phyloP scores from a whole-genome alignment of 2,888 invertebrate genomes.

The Iselma pallidipennis region DNA sequence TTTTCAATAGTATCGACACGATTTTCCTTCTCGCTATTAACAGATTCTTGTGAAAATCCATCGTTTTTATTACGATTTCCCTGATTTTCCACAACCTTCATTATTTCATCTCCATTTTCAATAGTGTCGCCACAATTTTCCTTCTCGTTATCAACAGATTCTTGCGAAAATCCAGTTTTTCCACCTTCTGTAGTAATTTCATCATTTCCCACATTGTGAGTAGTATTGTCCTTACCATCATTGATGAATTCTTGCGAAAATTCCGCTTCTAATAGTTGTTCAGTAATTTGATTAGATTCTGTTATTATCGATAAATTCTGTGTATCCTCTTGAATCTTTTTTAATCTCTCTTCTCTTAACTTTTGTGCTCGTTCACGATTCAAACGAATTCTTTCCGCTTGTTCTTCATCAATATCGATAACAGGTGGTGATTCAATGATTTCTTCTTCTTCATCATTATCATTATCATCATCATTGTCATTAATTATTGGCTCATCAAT shows the following conservation, averaged over 20 bases:
- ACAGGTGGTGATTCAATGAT: conserved; percentile 41
- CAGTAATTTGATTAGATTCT: conserved; percentile 44
- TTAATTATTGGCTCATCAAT: conserved; percentile 56
- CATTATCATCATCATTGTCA: conserved; percentile 51
- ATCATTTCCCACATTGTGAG: no score
- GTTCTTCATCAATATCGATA: conserved; percentile 61
- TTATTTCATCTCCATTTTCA: no score
- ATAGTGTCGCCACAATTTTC: no score
- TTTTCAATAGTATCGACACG: no score
- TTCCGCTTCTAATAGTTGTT: conserved; percentile 7
- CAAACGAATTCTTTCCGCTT: conserved; percentile 69
- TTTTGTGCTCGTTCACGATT: conserved; percentile 52
- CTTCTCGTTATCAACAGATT: no score
- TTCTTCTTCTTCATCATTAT: conserved; percentile 55
- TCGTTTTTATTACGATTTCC: conserved; percentile 4
- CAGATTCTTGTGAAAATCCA: no score
- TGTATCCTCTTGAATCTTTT: conserved; percentile 33
- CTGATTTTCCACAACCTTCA: conserved; percentile 10
- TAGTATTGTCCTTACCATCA: no score
- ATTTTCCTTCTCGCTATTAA: no score
- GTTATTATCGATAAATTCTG: not conserved
- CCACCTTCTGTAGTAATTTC: no score
- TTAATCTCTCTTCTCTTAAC: conserved; percentile 47
- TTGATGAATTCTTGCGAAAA: conserved; percentile 9
- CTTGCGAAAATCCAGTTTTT: no score